These are phyloP conservation scores for Montipora sp. DNA, from an alignment of 64 coral and sea anemone genomes.

Conservation along the genomic window DNA sequence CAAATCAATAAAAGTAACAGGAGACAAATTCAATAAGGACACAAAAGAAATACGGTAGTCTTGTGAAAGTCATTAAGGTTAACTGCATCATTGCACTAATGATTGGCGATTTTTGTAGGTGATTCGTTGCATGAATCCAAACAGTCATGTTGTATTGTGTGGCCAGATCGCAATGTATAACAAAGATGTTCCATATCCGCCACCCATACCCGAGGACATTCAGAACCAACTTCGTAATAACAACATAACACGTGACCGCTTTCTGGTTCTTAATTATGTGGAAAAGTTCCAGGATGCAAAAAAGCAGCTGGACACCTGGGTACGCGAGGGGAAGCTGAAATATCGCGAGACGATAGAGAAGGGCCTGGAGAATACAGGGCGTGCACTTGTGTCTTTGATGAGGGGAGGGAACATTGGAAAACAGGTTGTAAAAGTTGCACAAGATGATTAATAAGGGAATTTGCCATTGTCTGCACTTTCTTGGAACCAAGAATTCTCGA, in stretches of 20 bases:
- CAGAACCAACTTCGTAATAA: conserved; percentile 51
- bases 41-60: too few relatives aligned
- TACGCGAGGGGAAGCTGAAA: conserved; percentile 80
- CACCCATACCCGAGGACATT: conserved; percentile 63
- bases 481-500: neutral
- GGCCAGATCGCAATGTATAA: conserved; percentile 92
- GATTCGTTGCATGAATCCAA: conserved; percentile 80
- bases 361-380: conserved; percentile 76
- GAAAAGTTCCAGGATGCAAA: conserved; percentile 56
- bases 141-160: conserved; percentile 84
- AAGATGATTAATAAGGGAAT: neutral
- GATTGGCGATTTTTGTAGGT: conserved; percentile 34
- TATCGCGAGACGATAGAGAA: conserved; percentile 73
- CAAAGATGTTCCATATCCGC: conserved; percentile 73
- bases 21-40: too few relatives aligned
- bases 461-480: neutral
- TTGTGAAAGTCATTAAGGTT: neutral
- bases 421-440: conserved; percentile 75
- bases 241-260: conserved; percentile 83
- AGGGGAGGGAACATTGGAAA: conserved; percentile 87
- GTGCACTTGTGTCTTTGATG: conserved; percentile 90
- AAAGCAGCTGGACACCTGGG: conserved; percentile 72
- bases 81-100: neutral
- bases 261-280: conserved; percentile 51
- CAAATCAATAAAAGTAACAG: too few relatives aligned